These are phyloP conservation scores for Caenorhabditis zanzibari DNA, from an alignment of 2,888 invertebrate genomes.

Conservation along the genomic window DNA sequence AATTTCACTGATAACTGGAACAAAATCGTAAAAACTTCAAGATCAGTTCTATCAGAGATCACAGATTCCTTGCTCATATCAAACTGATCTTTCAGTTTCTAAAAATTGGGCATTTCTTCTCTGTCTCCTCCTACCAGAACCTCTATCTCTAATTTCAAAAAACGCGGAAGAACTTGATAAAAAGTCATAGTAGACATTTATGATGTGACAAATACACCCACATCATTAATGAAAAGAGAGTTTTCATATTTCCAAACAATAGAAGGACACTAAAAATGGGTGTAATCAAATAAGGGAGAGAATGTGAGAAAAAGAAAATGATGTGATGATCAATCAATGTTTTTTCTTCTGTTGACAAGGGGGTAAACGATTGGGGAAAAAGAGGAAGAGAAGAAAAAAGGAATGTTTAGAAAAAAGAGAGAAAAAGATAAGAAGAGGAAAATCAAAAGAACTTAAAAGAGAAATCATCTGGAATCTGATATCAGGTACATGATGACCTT, in stretches of 20 bases:
- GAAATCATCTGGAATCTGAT: conserved; percentile 23
- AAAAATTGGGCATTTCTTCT: background rate
- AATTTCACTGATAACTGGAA: background rate
- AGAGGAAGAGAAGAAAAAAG: conserved; percentile 7
- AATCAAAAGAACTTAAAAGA: conserved; percentile 11
- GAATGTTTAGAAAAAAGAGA: conserved; percentile 25
- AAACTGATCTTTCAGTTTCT: background rate
- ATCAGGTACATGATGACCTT: conserved; percentile 31
- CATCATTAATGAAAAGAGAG: conserved; percentile 20
- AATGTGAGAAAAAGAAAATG: conserved; percentile 44
- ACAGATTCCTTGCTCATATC: background rate
- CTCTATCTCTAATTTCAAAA: background rate
- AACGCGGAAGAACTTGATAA: conserved; percentile 15
- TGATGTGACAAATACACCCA: conserved; percentile 29
- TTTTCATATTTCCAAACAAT: conserved; percentile 42
- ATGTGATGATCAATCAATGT: conserved; percentile 56
- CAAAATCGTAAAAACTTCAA: background rate
- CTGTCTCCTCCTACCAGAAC: background rate
- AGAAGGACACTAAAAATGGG: conserved; percentile 35
- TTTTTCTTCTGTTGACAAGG: conserved; percentile 27
- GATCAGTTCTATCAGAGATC: background rate
- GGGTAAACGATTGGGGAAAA: conserved; percentile 31
- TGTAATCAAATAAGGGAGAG: conserved; percentile 36
- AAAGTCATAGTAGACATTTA: conserved; percentile 10
- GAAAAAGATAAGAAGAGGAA: conserved; percentile 8